Conservation (phyloP, 2,888 invertebrate genomes). For the Metallyticus violacea region DNA sequence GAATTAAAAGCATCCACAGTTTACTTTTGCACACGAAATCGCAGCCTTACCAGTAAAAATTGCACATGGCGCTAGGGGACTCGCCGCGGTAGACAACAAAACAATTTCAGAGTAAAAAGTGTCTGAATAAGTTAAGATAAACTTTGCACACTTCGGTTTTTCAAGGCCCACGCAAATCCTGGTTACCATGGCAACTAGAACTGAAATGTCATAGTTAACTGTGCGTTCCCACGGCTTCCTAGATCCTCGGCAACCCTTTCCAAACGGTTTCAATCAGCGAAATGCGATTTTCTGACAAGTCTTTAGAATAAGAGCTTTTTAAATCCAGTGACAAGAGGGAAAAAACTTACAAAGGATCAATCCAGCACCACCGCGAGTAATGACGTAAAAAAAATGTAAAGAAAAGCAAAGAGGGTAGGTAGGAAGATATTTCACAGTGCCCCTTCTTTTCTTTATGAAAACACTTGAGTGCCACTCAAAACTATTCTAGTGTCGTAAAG, state of each 20-base stretch:
- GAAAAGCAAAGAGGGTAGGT: background rate
- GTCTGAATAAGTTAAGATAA: too few species aligned
- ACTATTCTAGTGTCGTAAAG: too few species aligned
- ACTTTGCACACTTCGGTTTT: too few species aligned
- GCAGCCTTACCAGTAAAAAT: background rate
- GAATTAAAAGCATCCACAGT: background rate
- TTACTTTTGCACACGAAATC: background rate
- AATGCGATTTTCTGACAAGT: background rate
- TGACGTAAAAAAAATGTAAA: too few species aligned
- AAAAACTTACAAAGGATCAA: background rate
- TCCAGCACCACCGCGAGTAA: too few species aligned
- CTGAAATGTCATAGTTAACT: background rate
- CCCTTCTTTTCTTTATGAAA: background rate
- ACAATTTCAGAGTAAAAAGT: background rate
- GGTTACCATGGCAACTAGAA: too few species aligned
- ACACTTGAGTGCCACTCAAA: background rate
- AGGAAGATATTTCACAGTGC: too few species aligned
- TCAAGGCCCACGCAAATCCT: background rate
- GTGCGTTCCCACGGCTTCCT: background rate
- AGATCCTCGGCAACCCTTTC: background rate
- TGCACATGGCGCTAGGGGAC: too few species aligned
- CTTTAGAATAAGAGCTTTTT: background rate
- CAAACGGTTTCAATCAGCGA: background rate
- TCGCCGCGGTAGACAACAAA: background rate
- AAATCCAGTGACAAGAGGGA: background rate